Conservation (phyloP, 2,888 invertebrate species). For the Amiota mariae region DNA sequence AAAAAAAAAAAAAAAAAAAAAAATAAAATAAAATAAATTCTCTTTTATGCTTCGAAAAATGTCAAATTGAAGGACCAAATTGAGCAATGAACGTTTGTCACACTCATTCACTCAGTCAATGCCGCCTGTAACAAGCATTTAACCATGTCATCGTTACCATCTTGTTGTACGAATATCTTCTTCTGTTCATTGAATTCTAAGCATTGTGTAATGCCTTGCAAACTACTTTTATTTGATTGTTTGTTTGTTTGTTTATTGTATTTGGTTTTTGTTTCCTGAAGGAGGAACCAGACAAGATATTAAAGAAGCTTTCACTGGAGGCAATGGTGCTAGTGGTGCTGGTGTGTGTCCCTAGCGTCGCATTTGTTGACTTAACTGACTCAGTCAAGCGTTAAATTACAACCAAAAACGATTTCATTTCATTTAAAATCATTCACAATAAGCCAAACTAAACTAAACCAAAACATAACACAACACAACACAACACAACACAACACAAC, state of each 20-base stretch:
- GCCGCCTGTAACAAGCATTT: no score
- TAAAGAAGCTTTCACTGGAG: slow-evolving; percentile 4
- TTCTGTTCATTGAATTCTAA: neutral
- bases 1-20: no score
- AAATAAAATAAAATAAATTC: no score
- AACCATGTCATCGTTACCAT: no score
- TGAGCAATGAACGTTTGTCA: slow-evolving; percentile 16
- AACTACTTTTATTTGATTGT: slow-evolving; percentile 17
- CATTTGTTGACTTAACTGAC: slow-evolving; percentile 49
- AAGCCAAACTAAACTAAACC: no score
- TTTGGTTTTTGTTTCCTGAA: neutral
- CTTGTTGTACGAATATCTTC: neutral
- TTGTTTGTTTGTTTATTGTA: neutral
- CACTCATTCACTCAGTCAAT: neutral
- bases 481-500: neutral
- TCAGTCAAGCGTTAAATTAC: slow-evolving; percentile 64
- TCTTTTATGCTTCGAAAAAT: neutral
- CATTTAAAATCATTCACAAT: no score
- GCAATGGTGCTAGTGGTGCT: neutral
- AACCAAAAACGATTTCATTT: slow-evolving; percentile 29
- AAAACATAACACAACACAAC: neutral
- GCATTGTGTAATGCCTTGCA: slow-evolving; percentile 12
- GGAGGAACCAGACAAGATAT: slow-evolving; percentile 1
- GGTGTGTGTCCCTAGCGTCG: neutral
- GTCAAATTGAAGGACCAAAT: slow-evolving; percentile 10